Evolutionary conservation across 2,888 invertebrate genomes (phyloP).

Genomic region (Junonia oenone): DNA sequence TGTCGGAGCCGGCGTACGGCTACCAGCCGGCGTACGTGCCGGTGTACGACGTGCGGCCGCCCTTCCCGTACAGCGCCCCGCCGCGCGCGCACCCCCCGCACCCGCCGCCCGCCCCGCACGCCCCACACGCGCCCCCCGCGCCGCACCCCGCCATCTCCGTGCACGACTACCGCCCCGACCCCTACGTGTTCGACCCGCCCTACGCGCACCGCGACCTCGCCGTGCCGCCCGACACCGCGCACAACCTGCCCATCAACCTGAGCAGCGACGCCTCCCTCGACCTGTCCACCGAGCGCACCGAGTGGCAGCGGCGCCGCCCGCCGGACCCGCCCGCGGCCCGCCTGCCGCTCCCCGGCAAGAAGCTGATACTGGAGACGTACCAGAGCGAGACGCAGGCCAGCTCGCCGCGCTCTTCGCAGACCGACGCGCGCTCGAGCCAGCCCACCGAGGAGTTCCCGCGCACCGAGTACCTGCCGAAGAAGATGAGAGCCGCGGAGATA

Average conservation of each 20-base stretch:
- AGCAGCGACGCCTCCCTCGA: slow-evolving; percentile 71
- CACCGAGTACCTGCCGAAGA: slow-evolving; percentile 70
- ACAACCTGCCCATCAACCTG: slow-evolving; percentile 71
- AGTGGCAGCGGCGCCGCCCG: slow-evolving; percentile 62
- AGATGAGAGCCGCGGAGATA: slow-evolving; percentile 75
- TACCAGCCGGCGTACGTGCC: slow-evolving; percentile 51
- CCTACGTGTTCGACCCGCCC: slow-evolving; percentile 51
- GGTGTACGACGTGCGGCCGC: slow-evolving; percentile 37
- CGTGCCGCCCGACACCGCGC: slow-evolving; percentile 48
- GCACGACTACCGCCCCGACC: slow-evolving; percentile 60
- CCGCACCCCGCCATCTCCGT: slow-evolving; percentile 39
- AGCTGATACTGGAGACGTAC: slow-evolving; percentile 71
- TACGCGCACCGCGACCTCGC: slow-evolving; percentile 56
- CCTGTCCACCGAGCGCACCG: slow-evolving; percentile 60
- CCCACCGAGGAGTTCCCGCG: slow-evolving; percentile 49
- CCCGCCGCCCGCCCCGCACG: slow-evolving; percentile 43
- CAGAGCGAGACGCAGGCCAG: slow-evolving; percentile 62
- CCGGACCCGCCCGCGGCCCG: slow-evolving; percentile 57
- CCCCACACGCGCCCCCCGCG: slow-evolving; percentile 39
- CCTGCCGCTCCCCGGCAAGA: slow-evolving; percentile 68
- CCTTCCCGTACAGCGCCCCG: slow-evolving; percentile 31
- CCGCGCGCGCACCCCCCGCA: slow-evolving; percentile 40
- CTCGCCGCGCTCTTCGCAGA: slow-evolving; percentile 44
- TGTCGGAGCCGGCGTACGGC: slow-evolving; percentile 42
- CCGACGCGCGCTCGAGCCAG: slow-evolving; percentile 35